phyloP scores from a whole-genome alignment of 2,797 vertebrate genomes.

The Mus caroli region DNA sequence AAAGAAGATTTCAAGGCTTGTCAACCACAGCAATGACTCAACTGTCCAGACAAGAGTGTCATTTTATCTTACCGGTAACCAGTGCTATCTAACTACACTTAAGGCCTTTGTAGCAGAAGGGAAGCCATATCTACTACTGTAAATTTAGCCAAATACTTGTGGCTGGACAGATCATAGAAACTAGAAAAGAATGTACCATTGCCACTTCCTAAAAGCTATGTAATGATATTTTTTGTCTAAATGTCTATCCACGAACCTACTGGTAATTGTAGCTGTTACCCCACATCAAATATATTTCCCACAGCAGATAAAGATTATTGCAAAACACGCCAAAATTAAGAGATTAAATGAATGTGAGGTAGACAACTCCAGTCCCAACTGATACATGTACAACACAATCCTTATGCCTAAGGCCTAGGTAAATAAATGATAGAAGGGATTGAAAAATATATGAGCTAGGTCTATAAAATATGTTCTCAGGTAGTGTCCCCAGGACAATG shows the following conservation, averaged over 20 bases:
- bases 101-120: no score
- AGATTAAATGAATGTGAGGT: background rate
- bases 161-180: background rate
- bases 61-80: background rate
- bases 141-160: background rate
- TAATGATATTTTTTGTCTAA: background rate
- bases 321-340: background rate
- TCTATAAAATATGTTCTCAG: background rate
- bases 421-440: background rate
- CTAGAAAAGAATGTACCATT: background rate
- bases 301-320: background rate
- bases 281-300: background rate
- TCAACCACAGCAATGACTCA: no score
- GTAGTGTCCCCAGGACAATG: no score
- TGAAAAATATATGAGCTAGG: background rate
- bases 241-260: background rate
- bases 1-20: background rate
- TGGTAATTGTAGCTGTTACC: background rate
- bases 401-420: background rate
- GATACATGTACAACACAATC: background rate
- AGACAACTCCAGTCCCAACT: background rate
- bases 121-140: background rate
- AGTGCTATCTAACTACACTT: background rate
- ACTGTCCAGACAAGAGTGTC: rapidly evolving
- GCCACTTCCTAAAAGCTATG: background rate